These are phyloP conservation scores for Orius insidiosus DNA, from an alignment of 1,140 invertebrate genomes.

Conservation along the genomic window DNA sequence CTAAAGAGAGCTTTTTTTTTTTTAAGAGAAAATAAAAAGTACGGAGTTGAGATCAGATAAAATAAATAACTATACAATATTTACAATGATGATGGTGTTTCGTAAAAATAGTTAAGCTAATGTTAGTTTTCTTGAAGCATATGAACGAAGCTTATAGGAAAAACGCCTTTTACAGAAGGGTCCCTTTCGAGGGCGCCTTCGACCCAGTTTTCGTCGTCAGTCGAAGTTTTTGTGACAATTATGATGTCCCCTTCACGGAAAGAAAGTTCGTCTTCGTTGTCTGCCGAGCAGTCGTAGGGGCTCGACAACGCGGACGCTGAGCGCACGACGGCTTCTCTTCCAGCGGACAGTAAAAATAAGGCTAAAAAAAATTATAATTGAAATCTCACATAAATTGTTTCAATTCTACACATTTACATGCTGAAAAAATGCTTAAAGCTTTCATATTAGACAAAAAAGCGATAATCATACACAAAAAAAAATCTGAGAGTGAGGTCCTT, in stretches of 20 bases:
- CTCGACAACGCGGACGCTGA: conserved; percentile 48
- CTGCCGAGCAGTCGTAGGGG: conserved; percentile 91
- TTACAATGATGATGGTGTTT: no score
- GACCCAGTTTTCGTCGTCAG: conserved; percentile 98
- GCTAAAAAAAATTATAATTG: conserved; percentile 19
- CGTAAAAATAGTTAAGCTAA: no score
- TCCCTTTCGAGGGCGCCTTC: conserved; percentile 78
- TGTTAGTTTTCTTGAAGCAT: conserved; percentile 47
- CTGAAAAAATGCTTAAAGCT: not conserved
- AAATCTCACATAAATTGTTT: not conserved
- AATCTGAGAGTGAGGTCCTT: not conserved
- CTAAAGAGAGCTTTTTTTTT: no score
- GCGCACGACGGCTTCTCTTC: conserved; percentile 19
- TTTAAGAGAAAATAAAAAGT: no score
- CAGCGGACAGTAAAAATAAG: conserved; percentile 25
- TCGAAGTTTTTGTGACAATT: conserved; percentile 77
- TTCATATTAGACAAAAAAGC: not conserved
- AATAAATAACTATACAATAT: no score
- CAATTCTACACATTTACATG: not conserved
- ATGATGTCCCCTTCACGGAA: conserved; percentile 92
- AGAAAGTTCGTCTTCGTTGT: conserved; percentile 91
- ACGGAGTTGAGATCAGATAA: no score
- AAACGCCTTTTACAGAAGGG: conserved; percentile 66
- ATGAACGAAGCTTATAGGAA: conserved; percentile 85
- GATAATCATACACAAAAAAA: not conserved